These are phyloP conservation scores for Ophioderma brevispina DNA, from an alignment of 35 echinoderm and acorn worm genomes.

Conservation along the genomic window DNA sequence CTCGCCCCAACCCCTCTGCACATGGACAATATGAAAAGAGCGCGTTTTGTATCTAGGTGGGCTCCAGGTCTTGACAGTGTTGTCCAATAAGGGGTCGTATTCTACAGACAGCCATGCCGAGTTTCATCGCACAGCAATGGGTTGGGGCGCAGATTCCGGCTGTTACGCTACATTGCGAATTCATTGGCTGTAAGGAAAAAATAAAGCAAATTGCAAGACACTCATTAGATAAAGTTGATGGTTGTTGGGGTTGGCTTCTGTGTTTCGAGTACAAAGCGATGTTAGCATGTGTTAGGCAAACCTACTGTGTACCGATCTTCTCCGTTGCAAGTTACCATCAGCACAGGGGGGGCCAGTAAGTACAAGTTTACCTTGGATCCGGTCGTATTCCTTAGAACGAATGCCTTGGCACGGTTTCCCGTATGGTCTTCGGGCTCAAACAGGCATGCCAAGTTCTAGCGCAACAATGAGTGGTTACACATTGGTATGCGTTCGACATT, in stretches of 20 bases:
- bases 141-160: not conserved
- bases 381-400: not conserved
- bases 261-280: not conserved
- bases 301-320: not conserved
- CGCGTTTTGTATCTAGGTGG: not conserved
- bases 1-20: not conserved
- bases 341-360: not conserved
- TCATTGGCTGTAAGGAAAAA: not conserved
- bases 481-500: not conserved
- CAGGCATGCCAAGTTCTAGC: conserved; percentile 1
- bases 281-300: not conserved
- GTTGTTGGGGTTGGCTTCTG: too few species aligned
- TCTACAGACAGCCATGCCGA: not conserved
- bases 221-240: not conserved
- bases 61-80: not conserved
- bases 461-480: not conserved
- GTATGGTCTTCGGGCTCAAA: not conserved
- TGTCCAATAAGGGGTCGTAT: not conserved
- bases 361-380: not conserved
- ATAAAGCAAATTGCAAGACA: not conserved
- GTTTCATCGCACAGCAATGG: not conserved
- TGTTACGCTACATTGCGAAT: not conserved
- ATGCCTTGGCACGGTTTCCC: not conserved
- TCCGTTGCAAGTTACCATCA: not conserved
- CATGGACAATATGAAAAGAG: not conserved